A percentile compares a stretch with the other conserved stretches of the same genome.
These are phyloP conservation scores for Chloroceryle amazona DNA, from an alignment of 2,797 vertebrate species.

Conservation along the genomic window DNA sequence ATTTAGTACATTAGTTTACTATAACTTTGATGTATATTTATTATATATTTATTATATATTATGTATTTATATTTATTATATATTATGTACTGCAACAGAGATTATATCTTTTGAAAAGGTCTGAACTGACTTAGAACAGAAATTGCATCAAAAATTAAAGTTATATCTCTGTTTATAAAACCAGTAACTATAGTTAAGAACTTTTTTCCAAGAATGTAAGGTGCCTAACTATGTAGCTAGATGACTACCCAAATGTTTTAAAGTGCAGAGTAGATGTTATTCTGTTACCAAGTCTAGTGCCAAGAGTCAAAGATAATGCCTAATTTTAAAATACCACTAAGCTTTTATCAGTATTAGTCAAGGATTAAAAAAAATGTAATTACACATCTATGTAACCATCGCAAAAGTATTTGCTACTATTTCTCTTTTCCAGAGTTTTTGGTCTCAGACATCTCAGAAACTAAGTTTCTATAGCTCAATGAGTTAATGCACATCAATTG, in stretches of 20 bases:
- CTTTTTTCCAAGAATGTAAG: background rate
- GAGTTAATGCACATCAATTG: conserved; percentile 1
- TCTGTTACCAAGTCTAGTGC: background rate
- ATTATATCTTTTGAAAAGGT: background rate
- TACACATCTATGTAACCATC: background rate
- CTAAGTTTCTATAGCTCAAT: background rate
- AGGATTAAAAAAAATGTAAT: background rate
- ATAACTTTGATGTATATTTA: background rate
- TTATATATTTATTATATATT: too few relatives aligned
- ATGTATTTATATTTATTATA: background rate
- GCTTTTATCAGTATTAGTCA: background rate
- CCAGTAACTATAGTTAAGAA: background rate
- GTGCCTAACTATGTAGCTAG: background rate
- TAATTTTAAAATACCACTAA: background rate
- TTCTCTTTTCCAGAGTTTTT: background rate
- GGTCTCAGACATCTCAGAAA: background rate
- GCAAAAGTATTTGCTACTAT: background rate
- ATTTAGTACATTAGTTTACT: background rate
- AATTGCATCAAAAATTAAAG: background rate
- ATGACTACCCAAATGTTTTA: background rate
- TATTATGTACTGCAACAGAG: background rate
- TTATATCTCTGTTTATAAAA: background rate
- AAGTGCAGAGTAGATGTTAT: background rate
- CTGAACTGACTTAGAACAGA: background rate
- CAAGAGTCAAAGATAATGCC: background rate